phyloP scores from a whole-genome alignment of 2,797 vertebrate genomes.

The Eptatretus atami region DNA sequence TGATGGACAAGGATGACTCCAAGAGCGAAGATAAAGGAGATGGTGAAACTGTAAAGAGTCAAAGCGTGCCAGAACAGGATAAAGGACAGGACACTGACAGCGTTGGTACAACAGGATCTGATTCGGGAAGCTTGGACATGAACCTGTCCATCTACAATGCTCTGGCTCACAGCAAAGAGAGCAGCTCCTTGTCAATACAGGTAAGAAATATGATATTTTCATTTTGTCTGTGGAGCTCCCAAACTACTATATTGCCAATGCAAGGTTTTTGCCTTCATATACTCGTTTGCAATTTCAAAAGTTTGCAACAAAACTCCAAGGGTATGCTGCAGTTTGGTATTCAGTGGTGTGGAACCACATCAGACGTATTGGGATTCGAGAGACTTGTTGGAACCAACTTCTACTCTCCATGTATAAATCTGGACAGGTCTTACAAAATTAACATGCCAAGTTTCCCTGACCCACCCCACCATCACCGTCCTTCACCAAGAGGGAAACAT shows the following conservation, averaged over 20 bases:
- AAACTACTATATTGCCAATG: constrained; percentile 9
- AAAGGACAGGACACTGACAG: neutral
- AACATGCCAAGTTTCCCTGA: no score
- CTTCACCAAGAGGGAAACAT: no score
- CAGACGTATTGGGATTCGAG: no score
- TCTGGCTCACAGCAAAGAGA: constrained; percentile 30
- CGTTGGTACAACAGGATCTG: constrained; percentile 14
- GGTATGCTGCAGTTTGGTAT: neutral
- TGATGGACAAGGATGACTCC: neutral
- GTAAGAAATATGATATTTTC: constrained; percentile 16
- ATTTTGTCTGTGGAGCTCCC: constrained; percentile 8
- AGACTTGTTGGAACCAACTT: no score
- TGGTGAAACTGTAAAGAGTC: neutral
- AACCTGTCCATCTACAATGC: constrained; percentile 20
- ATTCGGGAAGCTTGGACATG: constrained; percentile 33
- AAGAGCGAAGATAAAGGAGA: neutral
- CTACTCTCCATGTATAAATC: no score
- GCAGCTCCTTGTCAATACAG: constrained; percentile 26
- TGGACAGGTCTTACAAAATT: no score
- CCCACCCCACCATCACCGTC: no score
- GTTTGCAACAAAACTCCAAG: no score
- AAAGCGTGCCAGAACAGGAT: neutral
- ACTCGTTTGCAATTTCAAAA: no score
- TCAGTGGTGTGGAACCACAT: constrained; percentile 11
- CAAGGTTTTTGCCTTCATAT: neutral